Evolutionary conservation across 2,797 vertebrate species (phyloP).

Genomic region (Staurois parvus): DNA sequence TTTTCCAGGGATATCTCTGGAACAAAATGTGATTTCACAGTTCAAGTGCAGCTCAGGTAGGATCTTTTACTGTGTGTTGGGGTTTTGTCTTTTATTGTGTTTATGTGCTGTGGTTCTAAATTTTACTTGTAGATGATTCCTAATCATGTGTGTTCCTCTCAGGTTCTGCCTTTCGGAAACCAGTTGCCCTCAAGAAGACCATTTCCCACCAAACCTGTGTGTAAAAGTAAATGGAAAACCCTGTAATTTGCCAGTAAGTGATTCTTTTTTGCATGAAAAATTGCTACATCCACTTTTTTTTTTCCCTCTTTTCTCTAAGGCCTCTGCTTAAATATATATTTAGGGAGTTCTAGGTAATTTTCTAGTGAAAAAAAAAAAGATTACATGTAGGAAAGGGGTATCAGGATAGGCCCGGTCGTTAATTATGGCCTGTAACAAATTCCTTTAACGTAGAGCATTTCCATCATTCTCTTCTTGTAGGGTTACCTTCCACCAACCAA

Average conservation of each 20-base stretch:
- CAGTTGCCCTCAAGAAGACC: conserved; percentile 99
- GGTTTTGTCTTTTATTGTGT: too few species aligned
- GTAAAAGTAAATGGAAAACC: conserved; percentile 99
- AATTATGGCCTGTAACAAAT: neutral
- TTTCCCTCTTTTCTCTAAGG: too few species aligned
- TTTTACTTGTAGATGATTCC: neutral
- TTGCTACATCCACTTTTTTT: too few species aligned
- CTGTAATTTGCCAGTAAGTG: conserved; percentile 96
- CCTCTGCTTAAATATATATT: too few species aligned
- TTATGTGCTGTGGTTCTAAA: neutral
- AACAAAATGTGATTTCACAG: conserved; percentile 99
- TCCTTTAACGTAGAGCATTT: neutral
- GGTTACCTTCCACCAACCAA: conserved; percentile 99
- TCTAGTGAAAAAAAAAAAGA: too few species aligned
- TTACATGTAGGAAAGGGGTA: too few species aligned
- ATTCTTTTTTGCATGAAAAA: neutral
- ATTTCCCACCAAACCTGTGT: conserved; percentile 97
- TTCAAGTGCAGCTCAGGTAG: conserved; percentile 98
- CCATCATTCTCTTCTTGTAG: conserved; percentile 68
- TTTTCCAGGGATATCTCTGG: conserved; percentile 94
- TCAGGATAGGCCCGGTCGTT: too few species aligned
- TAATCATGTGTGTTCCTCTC: conserved; percentile 52
- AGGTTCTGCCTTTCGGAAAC: conserved; percentile 99
- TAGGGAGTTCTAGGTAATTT: too few species aligned
- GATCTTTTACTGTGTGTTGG: conserved; percentile 1